phyloP scores from a whole-genome alignment of 2,113 vertebrate genomes.

The Cyphomyrus discorhynchus region DNA sequence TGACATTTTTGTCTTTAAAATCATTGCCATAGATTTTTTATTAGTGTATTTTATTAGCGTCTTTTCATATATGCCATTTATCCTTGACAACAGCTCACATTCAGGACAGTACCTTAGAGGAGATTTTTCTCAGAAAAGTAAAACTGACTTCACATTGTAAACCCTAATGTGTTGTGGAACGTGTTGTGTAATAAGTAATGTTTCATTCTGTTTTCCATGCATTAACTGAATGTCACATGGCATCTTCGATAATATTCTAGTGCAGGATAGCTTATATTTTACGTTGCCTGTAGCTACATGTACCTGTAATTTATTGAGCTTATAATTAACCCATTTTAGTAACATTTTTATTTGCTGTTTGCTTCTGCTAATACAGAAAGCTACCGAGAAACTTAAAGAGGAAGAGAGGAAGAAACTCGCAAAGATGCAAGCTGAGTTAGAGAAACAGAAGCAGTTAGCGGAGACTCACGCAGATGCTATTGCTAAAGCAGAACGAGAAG shows the following conservation, averaged over 20 bases:
- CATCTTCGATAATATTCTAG: conserved; percentile 28
- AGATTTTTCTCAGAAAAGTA: not conserved
- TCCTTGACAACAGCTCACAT: not conserved
- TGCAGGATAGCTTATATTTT: not conserved
- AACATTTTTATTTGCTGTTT: conserved; percentile 69
- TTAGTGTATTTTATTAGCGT: not conserved
- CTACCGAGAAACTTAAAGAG: conserved; percentile 88
- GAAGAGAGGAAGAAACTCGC: conserved; percentile 90
- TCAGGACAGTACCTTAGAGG: not conserved
- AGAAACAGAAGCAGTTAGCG: conserved; percentile 92
- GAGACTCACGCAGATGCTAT: conserved; percentile 83
- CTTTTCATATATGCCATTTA: not conserved
- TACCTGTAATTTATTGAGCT: conserved; percentile 45
- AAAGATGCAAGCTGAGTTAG: conserved; percentile 92
- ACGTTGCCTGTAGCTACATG: conserved; percentile 40
- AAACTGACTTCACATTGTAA: conserved; percentile 40
- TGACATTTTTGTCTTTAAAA: not conserved
- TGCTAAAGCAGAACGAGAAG: conserved; percentile 83
- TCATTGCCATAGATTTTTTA: not conserved
- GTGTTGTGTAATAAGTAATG: conserved; percentile 52
- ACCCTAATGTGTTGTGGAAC: conserved; percentile 32
- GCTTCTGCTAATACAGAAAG: conserved; percentile 81
- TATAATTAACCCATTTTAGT: conserved; percentile 40
- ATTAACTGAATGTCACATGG: conserved; percentile 51
- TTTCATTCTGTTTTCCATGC: conserved; percentile 57